Evolutionary conservation across 2,888 invertebrate genomes (phyloP).

Genomic region (Drosophila anceps): DNA sequence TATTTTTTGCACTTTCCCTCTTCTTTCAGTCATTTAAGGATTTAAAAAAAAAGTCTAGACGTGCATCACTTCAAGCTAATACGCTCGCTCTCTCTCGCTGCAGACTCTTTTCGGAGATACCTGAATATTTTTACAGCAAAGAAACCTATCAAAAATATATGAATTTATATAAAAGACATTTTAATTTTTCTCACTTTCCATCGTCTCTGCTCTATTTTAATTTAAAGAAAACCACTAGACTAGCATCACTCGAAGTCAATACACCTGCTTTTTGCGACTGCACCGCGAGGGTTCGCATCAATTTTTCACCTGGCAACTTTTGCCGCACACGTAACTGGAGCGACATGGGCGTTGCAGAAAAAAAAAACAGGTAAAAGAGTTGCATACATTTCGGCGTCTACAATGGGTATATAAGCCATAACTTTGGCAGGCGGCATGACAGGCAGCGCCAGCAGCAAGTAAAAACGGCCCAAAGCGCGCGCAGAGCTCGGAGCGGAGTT

Average conservation of each 20-base stretch:
- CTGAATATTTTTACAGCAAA: too few species aligned
- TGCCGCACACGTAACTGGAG: constrained; percentile 26
- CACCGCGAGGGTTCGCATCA: not conserved
- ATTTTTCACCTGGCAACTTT: constrained; percentile 46
- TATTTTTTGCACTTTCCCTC: too few species aligned
- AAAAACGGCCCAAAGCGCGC: constrained; percentile 39
- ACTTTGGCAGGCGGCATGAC: constrained; percentile 42
- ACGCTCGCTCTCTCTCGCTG: too few species aligned
- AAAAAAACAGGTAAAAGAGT: constrained; percentile 30
- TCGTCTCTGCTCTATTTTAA: not conserved
- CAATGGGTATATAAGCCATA: constrained; percentile 48
- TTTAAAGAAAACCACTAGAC: too few species aligned
- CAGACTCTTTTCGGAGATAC: not conserved
- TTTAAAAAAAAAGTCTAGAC: too few species aligned
- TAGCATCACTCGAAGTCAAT: not conserved
- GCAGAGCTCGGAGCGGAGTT: not conserved
- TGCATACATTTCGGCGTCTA: constrained; percentile 45
- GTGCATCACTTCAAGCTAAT: too few species aligned
- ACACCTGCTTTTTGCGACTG: not conserved
- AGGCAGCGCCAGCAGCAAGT: constrained; percentile 26
- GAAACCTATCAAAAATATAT: not conserved
- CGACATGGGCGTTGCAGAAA: constrained; percentile 17
- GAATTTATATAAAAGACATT: not conserved
- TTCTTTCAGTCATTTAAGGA: too few species aligned
- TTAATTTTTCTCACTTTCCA: not conserved